These are phyloP conservation scores for Trachelus tabidus DNA, from an alignment of 2,888 invertebrate species.

Conservation along the genomic window DNA sequence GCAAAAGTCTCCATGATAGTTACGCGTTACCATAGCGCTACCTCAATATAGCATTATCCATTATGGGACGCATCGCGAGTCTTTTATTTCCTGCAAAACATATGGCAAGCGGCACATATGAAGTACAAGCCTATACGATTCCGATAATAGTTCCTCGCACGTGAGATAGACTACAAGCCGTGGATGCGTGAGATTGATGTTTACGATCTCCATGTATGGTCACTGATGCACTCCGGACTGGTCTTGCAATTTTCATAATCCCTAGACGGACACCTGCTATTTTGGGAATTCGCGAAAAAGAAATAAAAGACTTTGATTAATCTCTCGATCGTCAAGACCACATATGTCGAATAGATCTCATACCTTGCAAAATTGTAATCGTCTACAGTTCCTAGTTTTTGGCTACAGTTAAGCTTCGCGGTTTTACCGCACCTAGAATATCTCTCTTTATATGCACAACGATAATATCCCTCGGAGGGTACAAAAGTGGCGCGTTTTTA, in stretches of 20 bases:
- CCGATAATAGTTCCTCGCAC: background rate
- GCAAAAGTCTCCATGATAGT: background rate
- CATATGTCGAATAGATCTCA: background rate
- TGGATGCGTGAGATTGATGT: background rate
- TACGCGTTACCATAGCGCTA: background rate
- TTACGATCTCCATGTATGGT: background rate
- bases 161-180: background rate
- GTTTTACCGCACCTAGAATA: background rate
- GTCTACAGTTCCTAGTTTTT: background rate
- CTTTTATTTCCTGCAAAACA: background rate
- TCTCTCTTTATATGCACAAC: slow-evolving; percentile 22
- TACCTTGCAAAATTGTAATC: background rate
- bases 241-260: background rate
- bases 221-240: background rate
- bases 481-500: slow-evolving; percentile 50
- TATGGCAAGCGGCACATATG: background rate
- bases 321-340: background rate
- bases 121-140: background rate
- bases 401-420: background rate
- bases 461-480: slow-evolving; percentile 42
- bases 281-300: background rate
- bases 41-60: background rate
- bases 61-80: background rate
- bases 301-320: background rate
- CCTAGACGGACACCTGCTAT: background rate